These are phyloP conservation scores for Hycleus cichorii DNA, from an alignment of 1,140 invertebrate genomes.

Conservation along the genomic window DNA sequence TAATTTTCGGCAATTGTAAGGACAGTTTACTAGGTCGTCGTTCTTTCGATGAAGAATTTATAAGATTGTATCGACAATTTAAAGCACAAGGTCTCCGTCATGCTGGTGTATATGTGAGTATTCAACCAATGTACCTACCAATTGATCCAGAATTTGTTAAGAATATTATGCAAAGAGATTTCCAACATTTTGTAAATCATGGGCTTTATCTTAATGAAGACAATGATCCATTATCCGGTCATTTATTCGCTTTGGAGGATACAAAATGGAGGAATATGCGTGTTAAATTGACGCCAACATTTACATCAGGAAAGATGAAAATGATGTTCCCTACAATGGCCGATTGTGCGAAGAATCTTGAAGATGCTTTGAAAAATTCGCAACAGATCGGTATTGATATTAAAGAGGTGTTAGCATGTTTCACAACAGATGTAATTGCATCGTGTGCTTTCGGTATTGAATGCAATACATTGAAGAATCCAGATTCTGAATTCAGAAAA, in stretches of 20 bases:
- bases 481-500: constrained; percentile 46
- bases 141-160: constrained; percentile 46
- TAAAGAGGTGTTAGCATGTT: constrained; percentile 51
- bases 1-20: constrained; percentile 33
- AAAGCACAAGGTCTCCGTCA: constrained; percentile 16
- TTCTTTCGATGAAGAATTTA: constrained; percentile 25
- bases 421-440: constrained; percentile 55
- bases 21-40: constrained; percentile 17
- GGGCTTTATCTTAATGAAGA: constrained; percentile 46
- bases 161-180: constrained; percentile 52
- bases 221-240: constrained; percentile 46
- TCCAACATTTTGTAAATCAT: constrained; percentile 49
- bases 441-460: constrained; percentile 55
- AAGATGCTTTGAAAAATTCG: constrained; percentile 35
- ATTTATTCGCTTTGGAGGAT: constrained; percentile 46
- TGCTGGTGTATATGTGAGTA: constrained; percentile 36
- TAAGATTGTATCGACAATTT: constrained; percentile 24
- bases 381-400: constrained; percentile 42
- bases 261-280: constrained; percentile 45
- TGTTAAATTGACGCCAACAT: constrained; percentile 43
- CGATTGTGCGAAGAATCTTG: constrained; percentile 30
- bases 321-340: constrained; percentile 45
- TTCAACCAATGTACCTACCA: constrained; percentile 15
- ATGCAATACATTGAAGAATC: constrained; percentile 47
- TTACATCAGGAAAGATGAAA: constrained; percentile 46